Percentiles rank a stretch among this genome's conserved stretches.
These are phyloP conservation scores for Proterorhinus semilunaris DNA, from an alignment of 2,113 vertebrate species.

Conservation along the genomic window DNA sequence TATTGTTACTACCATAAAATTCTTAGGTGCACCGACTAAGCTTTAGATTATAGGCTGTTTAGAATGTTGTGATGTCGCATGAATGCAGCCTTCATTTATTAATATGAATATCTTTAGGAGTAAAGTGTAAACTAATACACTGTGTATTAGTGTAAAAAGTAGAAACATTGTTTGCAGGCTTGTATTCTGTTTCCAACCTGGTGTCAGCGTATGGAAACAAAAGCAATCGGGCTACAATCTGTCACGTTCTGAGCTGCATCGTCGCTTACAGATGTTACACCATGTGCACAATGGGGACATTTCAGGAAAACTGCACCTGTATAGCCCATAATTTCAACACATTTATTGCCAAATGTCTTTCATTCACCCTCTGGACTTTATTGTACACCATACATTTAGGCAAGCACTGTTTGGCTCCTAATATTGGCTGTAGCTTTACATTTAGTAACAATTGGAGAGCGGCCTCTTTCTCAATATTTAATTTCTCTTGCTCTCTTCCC, in stretches of 20 bases:
- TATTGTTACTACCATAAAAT: no score
- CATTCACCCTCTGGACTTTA: neutral
- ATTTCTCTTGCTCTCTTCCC: neutral
- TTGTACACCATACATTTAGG: neutral
- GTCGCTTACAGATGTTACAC: neutral
- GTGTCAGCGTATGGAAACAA: neutral
- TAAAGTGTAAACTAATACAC: no score
- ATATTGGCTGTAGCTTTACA: neutral
- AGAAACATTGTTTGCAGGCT: neutral
- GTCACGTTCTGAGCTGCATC: neutral
- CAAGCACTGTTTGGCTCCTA: neutral
- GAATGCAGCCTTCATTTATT: no score
- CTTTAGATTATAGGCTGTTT: no score
- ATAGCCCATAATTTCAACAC: neutral
- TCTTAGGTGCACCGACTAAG: no score
- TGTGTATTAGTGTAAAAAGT: neutral
- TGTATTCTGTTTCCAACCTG: neutral
- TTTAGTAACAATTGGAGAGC: neutral
- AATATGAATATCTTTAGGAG: no score
- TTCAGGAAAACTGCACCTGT: neutral
- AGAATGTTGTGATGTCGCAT: no score
- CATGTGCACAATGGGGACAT: neutral
- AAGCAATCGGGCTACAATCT: neutral
- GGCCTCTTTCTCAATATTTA: neutral
- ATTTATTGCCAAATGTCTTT: neutral